phyloP scores from a whole-genome alignment of 1,140 invertebrate genomes.

The Cardiocondyla obscurior region DNA sequence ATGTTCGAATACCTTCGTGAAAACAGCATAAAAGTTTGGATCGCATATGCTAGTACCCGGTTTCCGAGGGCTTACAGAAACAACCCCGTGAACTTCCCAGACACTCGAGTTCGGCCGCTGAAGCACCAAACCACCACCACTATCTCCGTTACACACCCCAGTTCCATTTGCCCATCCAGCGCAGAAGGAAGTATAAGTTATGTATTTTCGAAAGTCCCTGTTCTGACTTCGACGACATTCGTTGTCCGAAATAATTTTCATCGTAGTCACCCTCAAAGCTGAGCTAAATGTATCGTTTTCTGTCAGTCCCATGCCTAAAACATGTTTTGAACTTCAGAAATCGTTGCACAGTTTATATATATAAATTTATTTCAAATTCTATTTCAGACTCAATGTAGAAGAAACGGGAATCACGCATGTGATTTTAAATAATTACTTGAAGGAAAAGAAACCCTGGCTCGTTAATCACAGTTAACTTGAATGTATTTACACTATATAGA shows the following conservation, averaged over 20 bases:
- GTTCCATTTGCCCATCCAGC: constrained; percentile 82
- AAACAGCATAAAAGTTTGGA: constrained; percentile 79
- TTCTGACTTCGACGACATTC: constrained; percentile 77
- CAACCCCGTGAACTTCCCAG: constrained; percentile 82
- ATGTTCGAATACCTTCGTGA: constrained; percentile 79
- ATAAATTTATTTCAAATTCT: no score
- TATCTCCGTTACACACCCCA: constrained; percentile 83
- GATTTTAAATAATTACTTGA: no score
- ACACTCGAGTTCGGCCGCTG: constrained; percentile 64
- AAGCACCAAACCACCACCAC: constrained; percentile 80
- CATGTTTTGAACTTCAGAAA: not conserved
- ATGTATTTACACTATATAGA: no score
- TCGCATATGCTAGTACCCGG: constrained; percentile 77
- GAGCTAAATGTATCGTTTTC: constrained; percentile 80
- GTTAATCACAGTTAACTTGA: no score
- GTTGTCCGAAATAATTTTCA: constrained; percentile 74
- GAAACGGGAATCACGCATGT: no score
- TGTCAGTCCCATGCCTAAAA: constrained; percentile 81
- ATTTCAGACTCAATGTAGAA: no score
- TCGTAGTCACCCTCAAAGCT: constrained; percentile 68
- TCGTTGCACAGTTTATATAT: no score
- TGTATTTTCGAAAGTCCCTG: constrained; percentile 81
- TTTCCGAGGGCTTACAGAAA: constrained; percentile 82
- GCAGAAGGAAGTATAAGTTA: constrained; percentile 83
- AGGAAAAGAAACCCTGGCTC: no score